Conservation (phyloP, 1,140 invertebrate genomes). For the Drosophila ananassae region DNA sequence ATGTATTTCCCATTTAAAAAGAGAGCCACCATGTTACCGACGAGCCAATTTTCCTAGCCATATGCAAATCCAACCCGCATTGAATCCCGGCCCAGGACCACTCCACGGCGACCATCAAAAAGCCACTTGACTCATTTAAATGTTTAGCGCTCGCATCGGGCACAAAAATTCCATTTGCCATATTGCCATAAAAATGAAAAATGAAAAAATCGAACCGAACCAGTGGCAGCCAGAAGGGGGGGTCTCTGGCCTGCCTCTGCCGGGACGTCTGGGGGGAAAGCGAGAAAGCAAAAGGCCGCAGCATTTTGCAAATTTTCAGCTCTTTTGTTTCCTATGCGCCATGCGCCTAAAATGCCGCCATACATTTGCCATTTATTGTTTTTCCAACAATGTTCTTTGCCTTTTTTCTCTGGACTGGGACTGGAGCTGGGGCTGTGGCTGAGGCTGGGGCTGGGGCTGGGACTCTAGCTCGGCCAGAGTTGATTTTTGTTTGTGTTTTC, state of each 20-base stretch:
- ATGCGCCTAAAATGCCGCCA: constrained; percentile 76
- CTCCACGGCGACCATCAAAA: constrained; percentile 46
- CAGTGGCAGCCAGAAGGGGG: background rate
- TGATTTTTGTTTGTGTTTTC: constrained; percentile 48
- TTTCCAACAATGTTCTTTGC: constrained; percentile 67
- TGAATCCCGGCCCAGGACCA: constrained; percentile 5
- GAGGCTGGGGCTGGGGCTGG: background rate
- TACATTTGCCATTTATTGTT: constrained; percentile 82
- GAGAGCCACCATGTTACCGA: constrained; percentile 7
- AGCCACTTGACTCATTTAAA: constrained; percentile 75
- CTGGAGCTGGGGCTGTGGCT: background rate
- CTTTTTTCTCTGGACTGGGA: constrained; percentile 34
- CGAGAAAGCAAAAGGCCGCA: constrained; percentile 16
- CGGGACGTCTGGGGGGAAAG: background rate
- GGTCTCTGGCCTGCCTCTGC: no score
- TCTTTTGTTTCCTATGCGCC: constrained; percentile 61
- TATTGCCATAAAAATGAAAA: constrained; percentile 80
- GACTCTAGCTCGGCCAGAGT: constrained; percentile 23
- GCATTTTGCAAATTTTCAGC: constrained; percentile 77
- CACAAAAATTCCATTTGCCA: constrained; percentile 73
- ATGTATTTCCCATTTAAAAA: constrained; percentile 26
- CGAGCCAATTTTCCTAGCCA: constrained; percentile 41
- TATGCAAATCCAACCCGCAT: constrained; percentile 62
- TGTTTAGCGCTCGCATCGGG: constrained; percentile 60
- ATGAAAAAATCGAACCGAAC: constrained; percentile 24